These are phyloP conservation scores for Aulostomus chinensis DNA, from an alignment of 2,797 vertebrate genomes.

Conservation along the genomic window DNA sequence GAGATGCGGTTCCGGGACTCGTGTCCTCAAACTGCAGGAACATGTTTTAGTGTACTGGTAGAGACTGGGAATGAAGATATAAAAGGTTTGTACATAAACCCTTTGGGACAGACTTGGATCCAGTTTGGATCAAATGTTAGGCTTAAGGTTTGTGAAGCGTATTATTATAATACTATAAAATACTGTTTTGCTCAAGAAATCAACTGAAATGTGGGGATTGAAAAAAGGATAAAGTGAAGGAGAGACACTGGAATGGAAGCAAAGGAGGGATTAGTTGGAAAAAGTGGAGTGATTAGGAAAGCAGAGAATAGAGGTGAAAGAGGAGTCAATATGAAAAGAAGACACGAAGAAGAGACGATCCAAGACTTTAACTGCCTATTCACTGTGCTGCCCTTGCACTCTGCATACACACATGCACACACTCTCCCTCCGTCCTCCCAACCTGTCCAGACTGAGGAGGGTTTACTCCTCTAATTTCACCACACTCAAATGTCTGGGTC, in stretches of 20 bases:
- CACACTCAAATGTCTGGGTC: conserved; percentile 32
- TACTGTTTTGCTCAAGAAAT: no score
- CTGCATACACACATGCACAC: conserved; percentile 2
- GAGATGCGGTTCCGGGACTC: no score
- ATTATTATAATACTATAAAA: no score
- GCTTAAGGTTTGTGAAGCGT: no score
- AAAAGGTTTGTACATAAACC: no score
- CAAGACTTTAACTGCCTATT: conserved; percentile 19
- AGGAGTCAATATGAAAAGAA: conserved; percentile 25
- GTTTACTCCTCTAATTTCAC: conserved; percentile 63
- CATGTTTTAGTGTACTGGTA: no score
- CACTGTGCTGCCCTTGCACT: conserved; percentile 1
- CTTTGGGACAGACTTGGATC: no score
- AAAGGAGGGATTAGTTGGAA: conserved; percentile 22
- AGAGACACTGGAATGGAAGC: conserved; percentile 7
- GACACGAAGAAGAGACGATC: conserved; percentile 6
- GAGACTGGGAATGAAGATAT: no score
- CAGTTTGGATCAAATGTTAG: no score
- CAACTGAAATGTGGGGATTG: no score
- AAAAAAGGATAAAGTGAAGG: conserved; percentile 3
- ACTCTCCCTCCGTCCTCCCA: conserved; percentile 1
- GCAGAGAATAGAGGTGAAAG: conserved; percentile 37
- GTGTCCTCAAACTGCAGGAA: no score
- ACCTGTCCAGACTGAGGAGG: conserved; percentile 36
- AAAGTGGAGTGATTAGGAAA: conserved; percentile 31